A percentile compares a stretch with the other conserved stretches of the same genome.
Conservation (phyloP, 2,888 invertebrate genomes). For the Frankliniella fusca region DNA sequence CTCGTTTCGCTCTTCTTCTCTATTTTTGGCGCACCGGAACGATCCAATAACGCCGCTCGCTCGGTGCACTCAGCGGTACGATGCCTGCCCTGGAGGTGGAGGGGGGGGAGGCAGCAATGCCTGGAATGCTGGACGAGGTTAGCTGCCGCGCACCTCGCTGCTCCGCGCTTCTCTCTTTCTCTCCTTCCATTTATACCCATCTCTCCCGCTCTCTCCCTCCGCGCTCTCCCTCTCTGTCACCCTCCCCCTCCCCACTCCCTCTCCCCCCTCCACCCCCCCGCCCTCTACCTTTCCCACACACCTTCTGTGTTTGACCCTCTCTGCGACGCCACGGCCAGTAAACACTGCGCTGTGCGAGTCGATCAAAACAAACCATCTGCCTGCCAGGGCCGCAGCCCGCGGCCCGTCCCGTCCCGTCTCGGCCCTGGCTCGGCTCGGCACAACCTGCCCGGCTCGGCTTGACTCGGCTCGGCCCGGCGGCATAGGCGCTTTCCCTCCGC, state of each 20-base stretch:
- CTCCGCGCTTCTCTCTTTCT: no score
- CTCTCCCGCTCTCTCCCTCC: no score
- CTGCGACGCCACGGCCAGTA: not conserved
- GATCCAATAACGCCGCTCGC: no score
- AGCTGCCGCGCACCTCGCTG: no score
- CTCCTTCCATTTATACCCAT: no score
- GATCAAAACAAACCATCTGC: constrained; percentile 10
- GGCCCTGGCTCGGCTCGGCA: not conserved
- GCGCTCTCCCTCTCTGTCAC: no score
- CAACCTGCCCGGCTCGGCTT: not conserved
- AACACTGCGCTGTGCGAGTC: not conserved
- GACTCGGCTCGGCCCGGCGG: not conserved
- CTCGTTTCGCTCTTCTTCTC: no score
- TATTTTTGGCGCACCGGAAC: no score
- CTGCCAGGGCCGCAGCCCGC: no score
- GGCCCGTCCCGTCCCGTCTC: not conserved
- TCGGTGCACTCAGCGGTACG: no score
- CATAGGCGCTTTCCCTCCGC: no score
- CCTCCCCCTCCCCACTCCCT: no score
- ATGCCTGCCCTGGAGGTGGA: not conserved
- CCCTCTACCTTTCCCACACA: not conserved
- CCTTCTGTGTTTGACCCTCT: not conserved
- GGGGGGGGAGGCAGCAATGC: not conserved
- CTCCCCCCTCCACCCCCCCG: not conserved
- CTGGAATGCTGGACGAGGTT: not conserved